A percentile compares a stretch with the other conserved stretches of the same genome.
Evolutionary conservation across 2,888 invertebrate species (phyloP).

Genomic region (Atethmia centrago): DNA sequence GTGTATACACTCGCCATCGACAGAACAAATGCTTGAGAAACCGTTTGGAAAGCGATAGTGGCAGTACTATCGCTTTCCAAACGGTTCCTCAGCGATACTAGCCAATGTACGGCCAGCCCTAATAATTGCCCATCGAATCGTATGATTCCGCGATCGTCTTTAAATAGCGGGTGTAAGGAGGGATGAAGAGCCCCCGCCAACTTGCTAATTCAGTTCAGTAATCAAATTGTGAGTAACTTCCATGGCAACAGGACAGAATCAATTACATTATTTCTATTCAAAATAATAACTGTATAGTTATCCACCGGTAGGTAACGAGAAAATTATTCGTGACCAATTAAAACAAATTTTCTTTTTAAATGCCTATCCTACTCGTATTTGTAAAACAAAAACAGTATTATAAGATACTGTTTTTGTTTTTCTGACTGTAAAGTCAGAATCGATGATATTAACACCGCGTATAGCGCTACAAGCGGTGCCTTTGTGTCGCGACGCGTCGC

Average conservation of each 20-base stretch:
- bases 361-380: no score
- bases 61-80: background rate
- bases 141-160: background rate
- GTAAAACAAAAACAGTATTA: no score
- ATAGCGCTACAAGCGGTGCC: no score
- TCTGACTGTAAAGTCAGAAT: no score
- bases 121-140: background rate
- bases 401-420: no score
- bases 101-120: background rate
- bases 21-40: background rate
- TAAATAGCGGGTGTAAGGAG: constrained; percentile 1
- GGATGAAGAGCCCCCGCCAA: background rate
- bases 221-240: constrained; percentile 6
- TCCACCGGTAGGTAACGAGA: background rate
- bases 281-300: constrained; percentile 9
- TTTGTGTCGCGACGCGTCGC: no score
- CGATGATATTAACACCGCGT: no score
- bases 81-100: background rate
- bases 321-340: no score
- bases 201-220: constrained; percentile 21
- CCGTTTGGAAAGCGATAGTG: no score
- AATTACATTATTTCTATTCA: constrained; percentile 8
- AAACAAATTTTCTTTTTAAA: no score
- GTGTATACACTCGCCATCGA: no score
- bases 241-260: constrained; percentile 12